phyloP scores from a whole-genome alignment of 1,140 invertebrate species.

The Papilio glaucus region DNA sequence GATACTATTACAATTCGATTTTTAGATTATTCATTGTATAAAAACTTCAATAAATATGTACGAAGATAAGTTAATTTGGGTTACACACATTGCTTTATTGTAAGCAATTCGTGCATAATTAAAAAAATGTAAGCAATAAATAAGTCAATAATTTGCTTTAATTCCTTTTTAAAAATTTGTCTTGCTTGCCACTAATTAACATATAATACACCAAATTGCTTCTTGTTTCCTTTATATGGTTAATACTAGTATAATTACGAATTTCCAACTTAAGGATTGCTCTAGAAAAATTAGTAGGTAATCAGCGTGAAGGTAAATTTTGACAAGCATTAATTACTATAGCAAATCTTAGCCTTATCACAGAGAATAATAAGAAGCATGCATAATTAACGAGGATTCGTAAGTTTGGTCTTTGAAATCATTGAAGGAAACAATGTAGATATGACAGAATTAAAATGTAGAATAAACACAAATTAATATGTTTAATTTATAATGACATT shows the following conservation, averaged over 20 bases:
- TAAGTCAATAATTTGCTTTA: background rate
- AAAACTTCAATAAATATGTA: background rate
- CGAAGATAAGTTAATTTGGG: background rate
- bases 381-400: background rate
- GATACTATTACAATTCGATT: background rate
- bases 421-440: slow-evolving; percentile 3
- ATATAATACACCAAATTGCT: slow-evolving; percentile 3
- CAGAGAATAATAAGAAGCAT: background rate
- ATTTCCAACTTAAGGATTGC: background rate
- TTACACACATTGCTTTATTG: background rate
- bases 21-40: slow-evolving; percentile 19
- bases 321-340: slow-evolving; percentile 26
- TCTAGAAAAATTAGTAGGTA: slow-evolving; percentile 7
- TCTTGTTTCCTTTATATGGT: background rate
- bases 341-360: background rate
- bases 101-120: slow-evolving; percentile 5
- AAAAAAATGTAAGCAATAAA: slow-evolving; percentile 15
- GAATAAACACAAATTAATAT: slow-evolving; percentile 19
- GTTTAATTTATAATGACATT: slow-evolving; percentile 23
- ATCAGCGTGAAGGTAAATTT: slow-evolving; percentile 12
- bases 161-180: background rate
- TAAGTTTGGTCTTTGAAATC: background rate
- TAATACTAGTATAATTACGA: slow-evolving; percentile 6
- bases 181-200: slow-evolving; percentile 8
- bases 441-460: background rate